A percentile compares a stretch with the other conserved stretches of the same genome.
phyloP scores from a whole-genome alignment of 2,113 vertebrate genomes.

The Lontra canadensis region DNA sequence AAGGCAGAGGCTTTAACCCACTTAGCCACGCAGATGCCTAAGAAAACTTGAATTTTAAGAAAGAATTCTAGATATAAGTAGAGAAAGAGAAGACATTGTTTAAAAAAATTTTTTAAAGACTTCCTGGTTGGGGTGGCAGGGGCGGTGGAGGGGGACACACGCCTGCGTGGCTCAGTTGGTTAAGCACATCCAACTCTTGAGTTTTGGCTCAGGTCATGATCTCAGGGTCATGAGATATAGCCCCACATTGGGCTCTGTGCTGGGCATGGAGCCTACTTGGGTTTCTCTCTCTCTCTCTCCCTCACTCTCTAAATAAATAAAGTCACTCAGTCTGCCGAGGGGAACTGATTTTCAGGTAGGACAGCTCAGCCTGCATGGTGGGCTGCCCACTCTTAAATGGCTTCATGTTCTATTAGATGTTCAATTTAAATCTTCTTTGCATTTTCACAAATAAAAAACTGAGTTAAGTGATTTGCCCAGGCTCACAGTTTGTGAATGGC shows the following conservation, averaged over 20 bases:
- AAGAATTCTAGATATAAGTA: background rate
- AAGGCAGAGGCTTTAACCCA: too few relatives aligned
- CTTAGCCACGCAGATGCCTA: background rate
- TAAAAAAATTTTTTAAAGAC: background rate
- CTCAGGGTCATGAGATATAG: background rate
- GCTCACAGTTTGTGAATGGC: background rate
- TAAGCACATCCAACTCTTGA: background rate
- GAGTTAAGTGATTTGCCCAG: background rate
- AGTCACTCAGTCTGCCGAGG: background rate
- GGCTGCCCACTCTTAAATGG: background rate
- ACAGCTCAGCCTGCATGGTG: background rate
- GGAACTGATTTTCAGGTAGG: background rate
- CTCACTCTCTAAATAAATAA: too few relatives aligned
- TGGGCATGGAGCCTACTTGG: background rate
- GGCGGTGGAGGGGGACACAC: rapidly evolving
- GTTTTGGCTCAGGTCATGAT: background rate
- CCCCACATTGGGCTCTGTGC: background rate
- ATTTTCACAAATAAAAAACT: constrained; percentile 25
- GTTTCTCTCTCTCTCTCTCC: background rate
- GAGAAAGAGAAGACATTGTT: background rate
- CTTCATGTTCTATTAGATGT: background rate
- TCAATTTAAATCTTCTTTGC: background rate
- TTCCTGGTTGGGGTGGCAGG: background rate
- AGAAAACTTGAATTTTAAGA: background rate
- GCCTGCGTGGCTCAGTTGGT: background rate